Evolutionary conservation across 2,113 vertebrate genomes (phyloP).

Genomic region (Eira barbara): DNA sequence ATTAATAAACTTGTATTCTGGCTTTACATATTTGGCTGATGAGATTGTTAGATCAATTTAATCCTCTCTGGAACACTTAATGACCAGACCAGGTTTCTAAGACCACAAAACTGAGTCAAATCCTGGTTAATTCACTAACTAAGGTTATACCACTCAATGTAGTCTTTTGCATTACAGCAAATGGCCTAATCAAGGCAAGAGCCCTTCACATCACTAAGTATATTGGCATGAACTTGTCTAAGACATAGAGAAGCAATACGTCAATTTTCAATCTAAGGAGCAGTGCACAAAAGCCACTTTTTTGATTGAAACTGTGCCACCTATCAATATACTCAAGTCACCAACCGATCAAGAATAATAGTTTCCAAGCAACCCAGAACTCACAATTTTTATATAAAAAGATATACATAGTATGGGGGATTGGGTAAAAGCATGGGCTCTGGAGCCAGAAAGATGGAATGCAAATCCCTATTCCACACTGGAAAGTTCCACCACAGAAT

Average conservation of each 20-base stretch:
- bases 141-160: not conserved
- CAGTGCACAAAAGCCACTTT: constrained; percentile 21
- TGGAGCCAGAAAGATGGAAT: not conserved
- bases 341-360: not conserved
- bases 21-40: not conserved
- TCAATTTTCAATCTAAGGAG: not conserved
- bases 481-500: not conserved
- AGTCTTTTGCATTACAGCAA: not conserved
- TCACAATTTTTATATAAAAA: not conserved
- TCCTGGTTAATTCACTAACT: not conserved
- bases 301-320: not conserved
- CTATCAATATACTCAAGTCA: constrained; percentile 5
- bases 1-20: not conserved
- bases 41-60: not conserved
- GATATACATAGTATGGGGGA: no score
- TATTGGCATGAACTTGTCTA: not conserved
- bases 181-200: not conserved
- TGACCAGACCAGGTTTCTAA: not conserved
- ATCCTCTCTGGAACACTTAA: not conserved
- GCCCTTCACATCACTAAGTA: not conserved
- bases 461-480: not conserved
- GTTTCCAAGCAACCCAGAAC: not conserved
- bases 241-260: not conserved
- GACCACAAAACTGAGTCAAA: not conserved
- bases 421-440: not conserved